These are phyloP conservation scores for Otocyon megalotis DNA, from an alignment of 2,113 vertebrate genomes.

Conservation along the genomic window DNA sequence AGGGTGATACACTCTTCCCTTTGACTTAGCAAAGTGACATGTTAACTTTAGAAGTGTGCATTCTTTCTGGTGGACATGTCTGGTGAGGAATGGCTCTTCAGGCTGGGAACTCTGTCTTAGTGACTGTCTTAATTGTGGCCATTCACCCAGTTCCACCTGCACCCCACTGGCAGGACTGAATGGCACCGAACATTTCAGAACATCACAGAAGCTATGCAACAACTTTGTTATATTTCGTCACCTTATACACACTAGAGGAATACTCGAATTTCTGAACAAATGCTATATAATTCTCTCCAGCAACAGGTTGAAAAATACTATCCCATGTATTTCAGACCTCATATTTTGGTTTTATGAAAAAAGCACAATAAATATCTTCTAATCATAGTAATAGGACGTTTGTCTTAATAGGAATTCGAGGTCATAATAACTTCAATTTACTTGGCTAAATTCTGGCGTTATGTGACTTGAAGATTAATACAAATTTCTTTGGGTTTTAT, in stretches of 20 bases:
- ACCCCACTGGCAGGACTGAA: neutral
- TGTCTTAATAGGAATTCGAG: conserved; percentile 34
- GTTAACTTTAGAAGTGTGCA: neutral
- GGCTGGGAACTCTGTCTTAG: neutral
- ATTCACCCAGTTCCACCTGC: neutral
- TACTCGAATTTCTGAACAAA: conserved; percentile 41
- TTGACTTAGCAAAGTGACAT: neutral
- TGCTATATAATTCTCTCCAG: neutral
- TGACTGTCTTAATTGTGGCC: neutral
- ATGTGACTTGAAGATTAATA: neutral
- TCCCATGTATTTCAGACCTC: neutral
- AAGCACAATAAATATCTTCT: neutral
- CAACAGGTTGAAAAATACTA: conserved; percentile 31
- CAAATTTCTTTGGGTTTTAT: conserved; percentile 17
- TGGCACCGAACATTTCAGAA: neutral
- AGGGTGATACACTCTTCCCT: neutral
- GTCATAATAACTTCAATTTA: conserved; percentile 23
- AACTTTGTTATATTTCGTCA: neutral
- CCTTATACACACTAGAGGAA: neutral
- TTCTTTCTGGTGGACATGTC: neutral
- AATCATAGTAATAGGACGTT: neutral
- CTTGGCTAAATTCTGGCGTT: conserved; percentile 40
- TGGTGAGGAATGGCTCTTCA: neutral
- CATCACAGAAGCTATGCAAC: neutral
- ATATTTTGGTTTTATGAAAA: conserved; percentile 53